phyloP scores from a whole-genome alignment of 2,113 vertebrate species.

The Eptesicus fuscus region DNA sequence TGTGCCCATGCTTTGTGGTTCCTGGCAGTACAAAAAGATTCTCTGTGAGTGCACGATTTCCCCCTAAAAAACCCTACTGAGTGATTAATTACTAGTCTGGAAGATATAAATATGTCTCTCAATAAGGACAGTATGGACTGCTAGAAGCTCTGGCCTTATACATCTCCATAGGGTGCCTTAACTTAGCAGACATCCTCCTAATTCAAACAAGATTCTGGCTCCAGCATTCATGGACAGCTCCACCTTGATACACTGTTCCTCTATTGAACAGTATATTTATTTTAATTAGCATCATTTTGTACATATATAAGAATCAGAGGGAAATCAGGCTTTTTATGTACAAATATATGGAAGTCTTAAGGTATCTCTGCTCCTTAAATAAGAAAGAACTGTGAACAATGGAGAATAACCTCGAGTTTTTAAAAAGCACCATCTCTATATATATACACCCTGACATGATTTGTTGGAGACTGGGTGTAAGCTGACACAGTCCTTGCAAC shows the following conservation, averaged over 20 bases:
- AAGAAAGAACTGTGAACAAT: not conserved
- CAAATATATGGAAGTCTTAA: conserved; percentile 7
- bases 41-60: conserved; percentile 79
- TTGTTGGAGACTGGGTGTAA: too few species aligned
- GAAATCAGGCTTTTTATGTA: not conserved
- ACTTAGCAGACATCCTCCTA: conserved; percentile 80
- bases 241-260: conserved; percentile 38
- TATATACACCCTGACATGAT: not conserved
- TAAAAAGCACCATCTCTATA: not conserved
- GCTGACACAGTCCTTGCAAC: too few species aligned
- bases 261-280: conserved; percentile 55
- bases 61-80: conserved; percentile 76
- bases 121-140: conserved; percentile 81
- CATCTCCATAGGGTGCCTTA: conserved; percentile 78
- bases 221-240: conserved; percentile 35
- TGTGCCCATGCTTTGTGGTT: conserved; percentile 85
- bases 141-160: conserved; percentile 78
- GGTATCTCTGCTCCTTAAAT: conserved; percentile 10
- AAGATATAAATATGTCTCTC: conserved; percentile 89
- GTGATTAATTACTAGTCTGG: conserved; percentile 90
- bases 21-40: conserved; percentile 86
- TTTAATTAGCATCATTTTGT: conserved; percentile 66
- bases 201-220: conserved; percentile 86
- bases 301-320: conserved; percentile 20
- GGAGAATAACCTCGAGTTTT: not conserved